A percentile compares a stretch with the other conserved stretches of the same genome.
Evolutionary conservation across 1,140 invertebrate genomes (phyloP).

Genomic region (Drosophila grimshawi): DNA sequence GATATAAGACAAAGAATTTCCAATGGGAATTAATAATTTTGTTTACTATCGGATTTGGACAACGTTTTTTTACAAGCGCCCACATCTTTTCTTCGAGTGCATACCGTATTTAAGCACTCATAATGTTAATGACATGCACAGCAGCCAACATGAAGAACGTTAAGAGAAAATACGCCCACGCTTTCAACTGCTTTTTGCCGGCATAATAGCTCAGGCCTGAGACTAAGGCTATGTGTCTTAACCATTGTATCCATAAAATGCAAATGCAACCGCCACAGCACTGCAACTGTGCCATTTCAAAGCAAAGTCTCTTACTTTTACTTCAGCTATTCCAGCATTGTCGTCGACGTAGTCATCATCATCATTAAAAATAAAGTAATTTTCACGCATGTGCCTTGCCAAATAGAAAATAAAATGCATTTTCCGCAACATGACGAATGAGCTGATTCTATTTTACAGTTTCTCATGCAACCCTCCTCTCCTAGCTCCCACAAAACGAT

Average conservation of each 20-base stretch:
- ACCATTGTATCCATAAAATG: constrained; percentile 39
- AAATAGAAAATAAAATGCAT: constrained; percentile 79
- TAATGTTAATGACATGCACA: constrained; percentile 82
- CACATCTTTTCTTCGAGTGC: too few relatives aligned
- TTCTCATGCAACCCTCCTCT: constrained; percentile 41
- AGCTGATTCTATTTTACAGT: constrained; percentile 80
- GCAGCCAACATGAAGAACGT: constrained; percentile 19
- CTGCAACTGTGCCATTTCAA: constrained; percentile 64
- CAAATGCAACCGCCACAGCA: constrained; percentile 38
- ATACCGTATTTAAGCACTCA: constrained; percentile 67
- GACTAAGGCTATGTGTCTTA: constrained; percentile 4
- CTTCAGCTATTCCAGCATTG: constrained; percentile 7
- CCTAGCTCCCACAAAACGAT: neutral
- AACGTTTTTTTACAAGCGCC: too few relatives aligned
- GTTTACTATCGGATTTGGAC: too few relatives aligned
- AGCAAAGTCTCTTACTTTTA: constrained; percentile 16
- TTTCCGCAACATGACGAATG: constrained; percentile 79
- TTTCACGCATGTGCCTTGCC: constrained; percentile 77
- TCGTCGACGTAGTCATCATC: constrained; percentile 25
- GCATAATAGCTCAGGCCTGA: constrained; percentile 32
- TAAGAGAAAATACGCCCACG: constrained; percentile 41
- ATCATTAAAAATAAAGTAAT: constrained; percentile 82
- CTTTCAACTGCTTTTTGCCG: constrained; percentile 37
- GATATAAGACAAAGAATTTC: too few relatives aligned
- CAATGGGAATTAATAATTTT: too few relatives aligned